A percentile compares a stretch with the other conserved stretches of the same genome.
Conservation (phyloP, 2,797 vertebrate species). For the Accipiter badius region DNA sequence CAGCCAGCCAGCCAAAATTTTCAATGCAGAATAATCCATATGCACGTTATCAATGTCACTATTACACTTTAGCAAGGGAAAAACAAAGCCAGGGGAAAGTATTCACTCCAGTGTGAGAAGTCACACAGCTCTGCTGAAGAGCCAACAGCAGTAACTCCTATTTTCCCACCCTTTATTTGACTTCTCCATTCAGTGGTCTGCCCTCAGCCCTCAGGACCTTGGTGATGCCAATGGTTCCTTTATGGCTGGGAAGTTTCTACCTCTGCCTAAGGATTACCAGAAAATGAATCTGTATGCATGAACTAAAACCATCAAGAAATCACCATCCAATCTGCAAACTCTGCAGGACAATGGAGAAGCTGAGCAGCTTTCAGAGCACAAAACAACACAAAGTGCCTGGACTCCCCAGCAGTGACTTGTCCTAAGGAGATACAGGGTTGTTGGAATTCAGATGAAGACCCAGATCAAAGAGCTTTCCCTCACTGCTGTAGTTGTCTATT, state of each 20-base stretch:
- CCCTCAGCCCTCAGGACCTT: background rate
- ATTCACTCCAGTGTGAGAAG: background rate
- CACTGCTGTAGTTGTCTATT: background rate
- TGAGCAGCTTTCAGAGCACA: background rate
- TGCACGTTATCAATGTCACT: background rate
- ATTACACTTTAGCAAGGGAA: background rate
- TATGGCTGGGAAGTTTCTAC: background rate
- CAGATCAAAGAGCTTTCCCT: background rate
- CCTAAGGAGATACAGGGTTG: background rate
- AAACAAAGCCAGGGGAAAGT: background rate
- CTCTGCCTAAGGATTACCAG: background rate
- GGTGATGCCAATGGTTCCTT: background rate
- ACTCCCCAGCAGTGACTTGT: background rate
- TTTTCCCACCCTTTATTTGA: background rate
- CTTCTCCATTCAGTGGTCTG: background rate
- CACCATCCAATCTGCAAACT: background rate
- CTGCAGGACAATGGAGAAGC: background rate
- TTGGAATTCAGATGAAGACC: background rate
- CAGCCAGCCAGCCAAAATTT: background rate
- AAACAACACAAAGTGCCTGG: background rate
- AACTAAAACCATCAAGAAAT: background rate
- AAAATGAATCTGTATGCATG: background rate
- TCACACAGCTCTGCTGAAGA: background rate
- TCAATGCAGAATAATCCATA: background rate
- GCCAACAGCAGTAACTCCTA: background rate